These are phyloP conservation scores for Lochmaea capreae DNA, from an alignment of 2,888 invertebrate species.

Conservation along the genomic window DNA sequence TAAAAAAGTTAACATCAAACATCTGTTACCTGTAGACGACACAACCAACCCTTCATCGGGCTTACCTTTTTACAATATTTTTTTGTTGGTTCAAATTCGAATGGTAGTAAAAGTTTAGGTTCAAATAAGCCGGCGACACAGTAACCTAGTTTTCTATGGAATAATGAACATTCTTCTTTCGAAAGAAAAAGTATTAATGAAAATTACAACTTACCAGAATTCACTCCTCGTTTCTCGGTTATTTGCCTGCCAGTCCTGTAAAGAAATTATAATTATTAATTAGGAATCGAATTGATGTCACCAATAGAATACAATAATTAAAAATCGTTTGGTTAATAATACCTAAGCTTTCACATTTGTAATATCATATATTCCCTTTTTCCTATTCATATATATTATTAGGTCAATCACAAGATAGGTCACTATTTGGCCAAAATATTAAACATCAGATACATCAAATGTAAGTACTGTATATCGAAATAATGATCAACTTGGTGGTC, in stretches of 20 bases:
- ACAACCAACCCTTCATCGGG: slow-evolving; percentile 20
- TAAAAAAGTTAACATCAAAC: slow-evolving; percentile 25
- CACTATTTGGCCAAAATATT: no score
- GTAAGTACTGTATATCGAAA: no score
- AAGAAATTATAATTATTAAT: slow-evolving; percentile 11
- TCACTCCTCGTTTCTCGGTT: background rate
- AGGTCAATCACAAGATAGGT: no score
- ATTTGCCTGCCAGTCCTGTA: background rate
- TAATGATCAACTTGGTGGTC: no score
- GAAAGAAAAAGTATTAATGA: background rate
- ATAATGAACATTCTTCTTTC: background rate
- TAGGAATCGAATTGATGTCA: background rate
- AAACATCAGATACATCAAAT: no score
- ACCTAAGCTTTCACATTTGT: no score
- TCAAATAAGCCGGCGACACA: slow-evolving; percentile 16
- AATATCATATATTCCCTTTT: no score
- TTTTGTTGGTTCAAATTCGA: slow-evolving; percentile 20
- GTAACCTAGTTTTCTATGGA: slow-evolving; percentile 19
- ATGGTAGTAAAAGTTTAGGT: slow-evolving; percentile 12
- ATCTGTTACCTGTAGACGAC: slow-evolving; percentile 32
- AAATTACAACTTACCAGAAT: slow-evolving; percentile 13
- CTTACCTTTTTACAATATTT: slow-evolving; percentile 19
- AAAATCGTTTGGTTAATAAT: no score
- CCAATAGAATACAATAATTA: no score
- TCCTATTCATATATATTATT: no score